A percentile compares a stretch with the other conserved stretches of the same genome.
Conservation (phyloP, 1,140 invertebrate species). For the Homalodisca vitripennis region DNA sequence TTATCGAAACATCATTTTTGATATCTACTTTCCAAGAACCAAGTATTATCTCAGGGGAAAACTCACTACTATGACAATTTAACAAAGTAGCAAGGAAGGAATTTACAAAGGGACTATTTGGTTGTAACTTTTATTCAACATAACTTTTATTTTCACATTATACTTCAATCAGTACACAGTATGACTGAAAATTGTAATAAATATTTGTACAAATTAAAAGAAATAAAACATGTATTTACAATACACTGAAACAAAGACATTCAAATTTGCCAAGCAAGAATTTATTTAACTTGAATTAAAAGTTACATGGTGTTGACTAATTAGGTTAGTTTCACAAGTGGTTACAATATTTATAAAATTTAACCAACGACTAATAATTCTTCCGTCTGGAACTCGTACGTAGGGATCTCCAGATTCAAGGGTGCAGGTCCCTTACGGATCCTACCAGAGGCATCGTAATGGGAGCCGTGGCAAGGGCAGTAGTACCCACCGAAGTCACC, state of each 20-base stretch:
- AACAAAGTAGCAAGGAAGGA: too few species aligned
- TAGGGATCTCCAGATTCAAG: conserved; percentile 94
- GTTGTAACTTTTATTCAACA: too few species aligned
- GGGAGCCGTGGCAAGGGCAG: conserved; percentile 98
- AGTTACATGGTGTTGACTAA: background rate
- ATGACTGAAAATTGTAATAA: background rate
- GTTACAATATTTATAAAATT: conserved; percentile 11
- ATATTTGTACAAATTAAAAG: background rate
- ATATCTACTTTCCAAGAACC: too few species aligned
- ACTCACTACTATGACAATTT: too few species aligned
- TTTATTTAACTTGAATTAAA: background rate
- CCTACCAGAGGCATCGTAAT: conserved; percentile 95
- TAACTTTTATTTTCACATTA: too few species aligned
- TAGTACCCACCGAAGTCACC: conserved; percentile 92
- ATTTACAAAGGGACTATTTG: too few species aligned
- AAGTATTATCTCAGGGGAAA: too few species aligned
- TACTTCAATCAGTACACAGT: background rate
- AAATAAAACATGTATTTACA: background rate
- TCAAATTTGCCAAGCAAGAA: background rate
- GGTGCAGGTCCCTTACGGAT: conserved; percentile 98
- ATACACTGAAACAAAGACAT: background rate
- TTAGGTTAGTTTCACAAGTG: background rate
- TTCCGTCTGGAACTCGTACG: conserved; percentile 74
- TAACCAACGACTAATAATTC: conserved; percentile 41
- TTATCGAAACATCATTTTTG: too few species aligned